phyloP scores from a whole-genome alignment of 37 sponge, comb jelly and placozoan genomes.

The Hexactinellida sp. region DNA sequence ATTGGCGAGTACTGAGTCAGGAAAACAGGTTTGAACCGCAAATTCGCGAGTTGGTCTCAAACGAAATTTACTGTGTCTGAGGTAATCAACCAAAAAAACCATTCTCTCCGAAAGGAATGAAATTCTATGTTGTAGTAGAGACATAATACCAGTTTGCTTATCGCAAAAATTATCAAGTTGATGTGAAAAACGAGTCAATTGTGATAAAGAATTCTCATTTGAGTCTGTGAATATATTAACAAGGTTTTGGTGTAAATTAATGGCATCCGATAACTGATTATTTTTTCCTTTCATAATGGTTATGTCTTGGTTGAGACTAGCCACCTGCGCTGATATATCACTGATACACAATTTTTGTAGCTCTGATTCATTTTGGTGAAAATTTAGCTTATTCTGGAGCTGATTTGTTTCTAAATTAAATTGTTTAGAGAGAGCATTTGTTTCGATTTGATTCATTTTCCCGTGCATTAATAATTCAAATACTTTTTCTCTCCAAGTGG shows the following conservation, averaged over 20 bases:
- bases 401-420: not conserved
- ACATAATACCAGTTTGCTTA: not conserved
- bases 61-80: not conserved
- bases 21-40: not conserved
- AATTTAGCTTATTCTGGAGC: not conserved
- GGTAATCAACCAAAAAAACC: not conserved
- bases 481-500: not conserved
- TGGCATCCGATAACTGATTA: not conserved
- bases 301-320: not conserved
- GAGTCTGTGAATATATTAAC: not conserved
- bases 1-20: not conserved
- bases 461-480: not conserved
- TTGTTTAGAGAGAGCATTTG: not conserved
- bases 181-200: not conserved
- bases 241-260: not conserved
- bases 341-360: not conserved
- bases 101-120: not conserved
- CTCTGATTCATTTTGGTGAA: not conserved
- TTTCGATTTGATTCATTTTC: not conserved
- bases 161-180: not conserved
- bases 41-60: not conserved
- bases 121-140: not conserved
- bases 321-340: not conserved
- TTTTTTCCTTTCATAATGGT: not conserved
- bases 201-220: not conserved